Evolutionary conservation across 2,888 invertebrate genomes (phyloP), one percentile per base, ranked within the genome.

Genomic region (Polylopha cassiicola): DNA sequence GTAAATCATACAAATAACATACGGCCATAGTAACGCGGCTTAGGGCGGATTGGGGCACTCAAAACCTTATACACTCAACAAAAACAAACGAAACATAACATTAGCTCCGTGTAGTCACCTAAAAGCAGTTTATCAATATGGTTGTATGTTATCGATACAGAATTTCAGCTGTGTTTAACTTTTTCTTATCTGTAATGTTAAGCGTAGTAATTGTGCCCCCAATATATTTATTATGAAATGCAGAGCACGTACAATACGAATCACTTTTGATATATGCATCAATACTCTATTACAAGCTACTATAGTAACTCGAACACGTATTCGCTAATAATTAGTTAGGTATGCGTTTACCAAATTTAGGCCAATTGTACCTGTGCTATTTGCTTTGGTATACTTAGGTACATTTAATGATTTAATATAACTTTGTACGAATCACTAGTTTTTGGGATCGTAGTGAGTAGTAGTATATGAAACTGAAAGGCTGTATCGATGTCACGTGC

Each of bases 71-170:
- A 73, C 72, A 77, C 62, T 58, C 74, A 79, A 73, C 56, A 65
- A 73, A 73, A 68, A 70, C 49, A 73, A 79, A 72, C 56, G 50
- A 73, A 60, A 79, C 65, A 77, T 67, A 76, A 80, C 61, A 73
- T 66, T 80, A 82, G 81, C 84, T 70, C 65, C 76, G 79, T 82
- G 84, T 84, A 64, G 65, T 80, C 64, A 75, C 86, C 85, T 86
- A 86, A 68, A 86, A 86, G 86, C 86, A 62, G 58, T 65, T 56
- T 20, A 41, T 36, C 33, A 23, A 38, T 63, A 79, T 72, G 73
- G 66, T 73, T 65, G 51, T 69, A 53, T 66, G 65, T 55, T 48
- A 56, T 65, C 65, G 65, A 67, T 66, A 66, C 66, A 78, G 73
- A 63, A 61, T 74, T 74, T 70, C 72, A 72, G 72, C 63, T 55